These are phyloP conservation scores for Mesoclemmys tuberculata DNA, from an alignment of 2,113 vertebrate species.

Conservation along the genomic window DNA sequence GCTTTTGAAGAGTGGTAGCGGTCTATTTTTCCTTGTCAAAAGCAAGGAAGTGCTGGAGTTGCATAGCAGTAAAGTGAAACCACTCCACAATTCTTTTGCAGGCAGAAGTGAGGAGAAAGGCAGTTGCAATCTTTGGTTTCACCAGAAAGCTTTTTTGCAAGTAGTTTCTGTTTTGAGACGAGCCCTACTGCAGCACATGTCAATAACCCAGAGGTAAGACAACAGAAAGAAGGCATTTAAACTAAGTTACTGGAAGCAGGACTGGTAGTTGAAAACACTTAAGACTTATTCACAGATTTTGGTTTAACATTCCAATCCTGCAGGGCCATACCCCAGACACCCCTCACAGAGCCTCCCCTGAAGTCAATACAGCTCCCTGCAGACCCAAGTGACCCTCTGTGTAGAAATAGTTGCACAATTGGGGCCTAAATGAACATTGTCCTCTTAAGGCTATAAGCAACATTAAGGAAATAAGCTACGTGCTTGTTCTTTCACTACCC, in stretches of 20 bases:
- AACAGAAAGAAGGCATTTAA: not conserved
- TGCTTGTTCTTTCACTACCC: not conserved
- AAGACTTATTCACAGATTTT: too few species aligned
- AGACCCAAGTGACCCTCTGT: accelerated
- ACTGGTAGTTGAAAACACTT: too few species aligned
- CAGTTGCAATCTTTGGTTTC: not conserved
- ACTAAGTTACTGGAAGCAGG: not conserved
- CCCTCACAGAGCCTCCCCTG: too few species aligned
- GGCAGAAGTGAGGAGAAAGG: not conserved
- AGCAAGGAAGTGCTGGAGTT: not conserved
- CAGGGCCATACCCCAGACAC: too few species aligned
- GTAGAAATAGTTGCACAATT: not conserved
- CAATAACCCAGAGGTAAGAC: not conserved
- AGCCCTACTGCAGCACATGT: too few species aligned
- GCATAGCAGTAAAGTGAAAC: not conserved
- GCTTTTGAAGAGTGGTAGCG: not conserved
- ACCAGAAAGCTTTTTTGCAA: not conserved
- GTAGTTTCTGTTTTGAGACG: not conserved
- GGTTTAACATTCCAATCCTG: too few species aligned
- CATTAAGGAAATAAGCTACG: not conserved
- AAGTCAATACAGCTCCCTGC: accelerated
- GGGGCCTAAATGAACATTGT: accelerated
- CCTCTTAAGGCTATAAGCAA: not conserved
- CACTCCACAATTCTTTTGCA: not conserved
- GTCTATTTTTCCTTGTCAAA: not conserved